Evolutionary conservation across 2,113 vertebrate genomes (phyloP).

Genomic region (Corydoras sp.): DNA sequence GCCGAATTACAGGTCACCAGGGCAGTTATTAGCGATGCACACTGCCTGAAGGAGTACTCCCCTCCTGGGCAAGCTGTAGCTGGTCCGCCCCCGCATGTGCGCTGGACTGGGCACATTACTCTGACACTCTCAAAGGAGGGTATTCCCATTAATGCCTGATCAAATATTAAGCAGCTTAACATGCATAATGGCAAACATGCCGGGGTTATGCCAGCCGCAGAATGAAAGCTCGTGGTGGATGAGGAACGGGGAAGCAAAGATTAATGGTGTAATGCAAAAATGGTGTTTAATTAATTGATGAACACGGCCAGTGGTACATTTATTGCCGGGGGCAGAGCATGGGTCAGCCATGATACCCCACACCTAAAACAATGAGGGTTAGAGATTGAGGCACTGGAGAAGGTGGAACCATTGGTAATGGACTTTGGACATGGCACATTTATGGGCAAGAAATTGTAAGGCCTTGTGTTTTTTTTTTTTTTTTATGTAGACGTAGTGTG

Average conservation of each 20-base stretch:
- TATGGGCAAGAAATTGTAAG: too few relatives aligned
- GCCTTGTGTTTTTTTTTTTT: too few relatives aligned
- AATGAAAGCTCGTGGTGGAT: background rate
- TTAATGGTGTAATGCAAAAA: too few relatives aligned
- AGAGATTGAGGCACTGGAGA: too few relatives aligned
- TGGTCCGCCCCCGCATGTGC: background rate
- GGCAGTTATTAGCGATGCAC: slow-evolving; percentile 23
- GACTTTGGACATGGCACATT: too few relatives aligned
- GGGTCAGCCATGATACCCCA: too few relatives aligned
- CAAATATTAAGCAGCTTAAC: background rate
- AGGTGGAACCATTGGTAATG: too few relatives aligned
- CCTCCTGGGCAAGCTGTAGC: slow-evolving; percentile 6
- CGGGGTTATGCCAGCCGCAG: background rate
- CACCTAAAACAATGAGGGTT: too few relatives aligned
- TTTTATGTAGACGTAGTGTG: too few relatives aligned
- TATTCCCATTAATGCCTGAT: background rate
- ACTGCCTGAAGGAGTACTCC: background rate
- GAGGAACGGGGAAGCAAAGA: background rate
- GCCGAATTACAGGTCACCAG: slow-evolving; percentile 26
- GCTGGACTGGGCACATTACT: slow-evolving; percentile 17
- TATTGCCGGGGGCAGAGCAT: too few relatives aligned
- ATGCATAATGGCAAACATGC: background rate
- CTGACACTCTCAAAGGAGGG: slow-evolving; percentile 8
- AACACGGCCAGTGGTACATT: too few relatives aligned
- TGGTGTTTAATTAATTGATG: too few relatives aligned